Evolutionary conservation across 2,113 vertebrate species (phyloP).

Genomic region (Zosterops borbonicus): DNA sequence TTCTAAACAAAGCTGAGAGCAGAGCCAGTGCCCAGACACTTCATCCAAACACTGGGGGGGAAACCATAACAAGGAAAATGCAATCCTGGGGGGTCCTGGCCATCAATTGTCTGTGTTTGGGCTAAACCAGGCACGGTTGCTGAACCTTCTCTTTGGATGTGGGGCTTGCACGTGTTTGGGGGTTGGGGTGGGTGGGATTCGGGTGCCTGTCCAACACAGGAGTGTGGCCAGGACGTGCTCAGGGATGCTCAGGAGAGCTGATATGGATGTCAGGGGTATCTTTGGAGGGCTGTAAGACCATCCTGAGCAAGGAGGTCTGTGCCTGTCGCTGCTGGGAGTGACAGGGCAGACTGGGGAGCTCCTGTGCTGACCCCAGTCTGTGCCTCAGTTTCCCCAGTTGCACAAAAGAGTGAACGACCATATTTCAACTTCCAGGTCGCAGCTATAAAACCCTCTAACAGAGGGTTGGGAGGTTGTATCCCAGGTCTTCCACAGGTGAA

Average conservation of each 20-base stretch:
- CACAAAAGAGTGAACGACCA: rapidly evolving
- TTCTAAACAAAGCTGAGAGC: slow-evolving; percentile 14
- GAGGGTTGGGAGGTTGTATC: rapidly evolving
- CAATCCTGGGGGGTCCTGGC: background rate
- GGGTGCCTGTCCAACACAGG: rapidly evolving
- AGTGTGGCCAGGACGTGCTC: rapidly evolving
- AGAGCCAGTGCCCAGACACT: background rate
- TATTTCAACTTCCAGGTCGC: background rate
- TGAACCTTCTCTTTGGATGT: background rate
- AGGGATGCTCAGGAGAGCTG: background rate
- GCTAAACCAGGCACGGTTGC: background rate
- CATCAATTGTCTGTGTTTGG: background rate
- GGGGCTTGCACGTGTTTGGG: background rate
- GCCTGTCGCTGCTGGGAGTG: background rate
- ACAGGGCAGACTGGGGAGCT: background rate
- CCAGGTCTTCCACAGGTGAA: rapidly evolving
- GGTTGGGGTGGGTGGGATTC: background rate
- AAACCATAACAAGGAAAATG: background rate
- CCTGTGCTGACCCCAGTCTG: background rate
- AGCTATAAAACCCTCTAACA: background rate
- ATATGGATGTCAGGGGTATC: background rate
- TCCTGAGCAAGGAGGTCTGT: background rate
- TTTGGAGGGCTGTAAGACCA: rapidly evolving
- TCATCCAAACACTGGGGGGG: background rate
- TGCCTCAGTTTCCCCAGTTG: background rate